These are phyloP conservation scores for Chelonoidis abingdonii DNA, from an alignment of 2,113 vertebrate genomes.

Conservation along the genomic window DNA sequence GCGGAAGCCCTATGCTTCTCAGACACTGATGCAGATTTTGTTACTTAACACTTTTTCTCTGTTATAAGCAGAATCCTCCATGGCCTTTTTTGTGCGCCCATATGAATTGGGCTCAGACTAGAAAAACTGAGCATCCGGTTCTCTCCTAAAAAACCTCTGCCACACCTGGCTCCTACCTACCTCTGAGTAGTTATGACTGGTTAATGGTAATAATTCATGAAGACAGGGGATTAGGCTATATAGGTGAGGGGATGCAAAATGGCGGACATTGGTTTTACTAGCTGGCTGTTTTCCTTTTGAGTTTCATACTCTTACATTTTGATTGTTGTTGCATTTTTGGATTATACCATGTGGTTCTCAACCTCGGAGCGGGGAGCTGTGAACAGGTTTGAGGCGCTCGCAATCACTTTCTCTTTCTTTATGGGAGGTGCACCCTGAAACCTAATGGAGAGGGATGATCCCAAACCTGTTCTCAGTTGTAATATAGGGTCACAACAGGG, in stretches of 20 bases:
- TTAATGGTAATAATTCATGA: neutral
- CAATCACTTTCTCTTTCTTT: neutral
- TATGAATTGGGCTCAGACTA: too few species aligned
- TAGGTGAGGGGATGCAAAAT: rapidly evolving
- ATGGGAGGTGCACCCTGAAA: rapidly evolving
- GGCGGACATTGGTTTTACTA: neutral
- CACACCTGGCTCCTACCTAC: neutral
- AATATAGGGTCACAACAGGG: neutral
- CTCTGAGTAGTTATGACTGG: neutral
- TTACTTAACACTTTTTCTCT: neutral
- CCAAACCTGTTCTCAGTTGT: neutral
- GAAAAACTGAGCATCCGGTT: neutral
- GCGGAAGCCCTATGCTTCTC: rapidly evolving
- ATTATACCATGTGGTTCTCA: neutral
- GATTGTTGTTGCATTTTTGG: neutral
- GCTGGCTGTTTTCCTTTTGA: neutral
- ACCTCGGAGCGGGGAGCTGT: neutral
- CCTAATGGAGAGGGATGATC: neutral
- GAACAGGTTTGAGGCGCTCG: neutral
- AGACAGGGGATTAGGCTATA: neutral
- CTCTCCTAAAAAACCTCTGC: neutral
- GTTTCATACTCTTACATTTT: neutral
- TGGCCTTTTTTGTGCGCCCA: too few species aligned
- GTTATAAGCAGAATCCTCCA: neutral
- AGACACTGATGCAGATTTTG: neutral